These are phyloP conservation scores for Formica aserva DNA, from an alignment of 2,888 invertebrate species.

Conservation along the genomic window DNA sequence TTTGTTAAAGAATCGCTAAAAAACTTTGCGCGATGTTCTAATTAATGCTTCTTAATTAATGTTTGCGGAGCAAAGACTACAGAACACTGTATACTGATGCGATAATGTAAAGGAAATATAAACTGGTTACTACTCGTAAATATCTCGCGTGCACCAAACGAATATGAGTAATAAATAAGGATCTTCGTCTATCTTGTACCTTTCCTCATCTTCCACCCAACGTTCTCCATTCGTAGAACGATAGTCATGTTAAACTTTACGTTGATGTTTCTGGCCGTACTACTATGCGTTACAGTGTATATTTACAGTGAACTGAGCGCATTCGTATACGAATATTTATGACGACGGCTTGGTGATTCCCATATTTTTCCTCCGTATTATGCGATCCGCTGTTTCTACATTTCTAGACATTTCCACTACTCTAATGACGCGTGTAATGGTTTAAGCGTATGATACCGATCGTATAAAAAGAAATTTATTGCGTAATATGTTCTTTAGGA, in stretches of 20 bases:
- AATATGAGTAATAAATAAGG: slow-evolving; percentile 27
- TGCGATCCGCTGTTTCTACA: background rate
- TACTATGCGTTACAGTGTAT: slow-evolving; percentile 29
- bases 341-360: slow-evolving; percentile 1
- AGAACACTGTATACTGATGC: background rate
- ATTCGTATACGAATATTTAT: slow-evolving; percentile 60
- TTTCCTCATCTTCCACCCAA: background rate
- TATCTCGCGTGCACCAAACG: background rate
- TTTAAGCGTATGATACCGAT: background rate
- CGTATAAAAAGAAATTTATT: background rate
- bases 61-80: background rate
- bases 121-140: slow-evolving; percentile 10
- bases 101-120: slow-evolving; percentile 25
- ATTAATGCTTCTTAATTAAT: background rate
- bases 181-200: background rate
- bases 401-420: background rate
- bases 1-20: background rate
- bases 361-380: slow-evolving; percentile 13
- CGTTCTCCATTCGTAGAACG: slow-evolving; percentile 56
- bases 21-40: background rate
- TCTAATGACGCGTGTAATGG: background rate
- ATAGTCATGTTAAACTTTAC: slow-evolving; percentile 60
- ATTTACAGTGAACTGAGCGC: slow-evolving; percentile 56
- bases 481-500: background rate
- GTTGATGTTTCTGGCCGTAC: slow-evolving; percentile 18